These are phyloP conservation scores for Eupelmus urozonus DNA, from an alignment of 2,888 invertebrate genomes.

Conservation along the genomic window DNA sequence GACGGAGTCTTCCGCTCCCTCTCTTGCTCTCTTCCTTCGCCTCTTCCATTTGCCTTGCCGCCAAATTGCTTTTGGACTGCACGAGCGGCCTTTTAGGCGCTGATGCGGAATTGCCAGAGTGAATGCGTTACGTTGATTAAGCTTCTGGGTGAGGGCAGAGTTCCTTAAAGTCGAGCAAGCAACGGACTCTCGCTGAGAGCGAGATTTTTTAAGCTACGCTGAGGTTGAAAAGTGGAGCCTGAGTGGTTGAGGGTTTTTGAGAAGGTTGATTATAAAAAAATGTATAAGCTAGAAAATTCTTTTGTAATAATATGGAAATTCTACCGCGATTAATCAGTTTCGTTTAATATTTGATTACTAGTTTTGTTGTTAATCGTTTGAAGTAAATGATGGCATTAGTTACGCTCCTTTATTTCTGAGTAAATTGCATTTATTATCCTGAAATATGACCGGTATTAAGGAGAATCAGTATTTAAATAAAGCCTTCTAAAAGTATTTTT, in stretches of 20 bases:
- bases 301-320: too few relatives aligned
- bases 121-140: conserved; percentile 59
- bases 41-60: conserved; percentile 35
- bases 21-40: conserved; percentile 31
- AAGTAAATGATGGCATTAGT: too few relatives aligned
- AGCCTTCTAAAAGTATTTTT: neutral
- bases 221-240: too few relatives aligned
- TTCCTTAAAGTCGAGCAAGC: conserved; percentile 21
- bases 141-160: conserved; percentile 22
- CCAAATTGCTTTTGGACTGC: conserved; percentile 47
- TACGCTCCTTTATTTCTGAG: too few relatives aligned
- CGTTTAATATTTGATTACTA: too few relatives aligned
- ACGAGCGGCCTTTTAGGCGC: conserved; percentile 39
- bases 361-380: too few relatives aligned
- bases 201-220: too few relatives aligned
- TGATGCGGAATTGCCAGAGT: conserved; percentile 37
- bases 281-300: too few relatives aligned
- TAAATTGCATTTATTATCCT: neutral
- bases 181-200: too few relatives aligned
- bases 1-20: conserved; percentile 31
- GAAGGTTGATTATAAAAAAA: too few relatives aligned
- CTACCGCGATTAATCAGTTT: too few relatives aligned
- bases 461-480: neutral
- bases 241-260: too few relatives aligned
- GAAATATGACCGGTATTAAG: neutral